A percentile compares a stretch with the other conserved stretches of the same genome.
phyloP scores from a whole-genome alignment of 1,140 invertebrate species.

The Micrasema minimum region DNA sequence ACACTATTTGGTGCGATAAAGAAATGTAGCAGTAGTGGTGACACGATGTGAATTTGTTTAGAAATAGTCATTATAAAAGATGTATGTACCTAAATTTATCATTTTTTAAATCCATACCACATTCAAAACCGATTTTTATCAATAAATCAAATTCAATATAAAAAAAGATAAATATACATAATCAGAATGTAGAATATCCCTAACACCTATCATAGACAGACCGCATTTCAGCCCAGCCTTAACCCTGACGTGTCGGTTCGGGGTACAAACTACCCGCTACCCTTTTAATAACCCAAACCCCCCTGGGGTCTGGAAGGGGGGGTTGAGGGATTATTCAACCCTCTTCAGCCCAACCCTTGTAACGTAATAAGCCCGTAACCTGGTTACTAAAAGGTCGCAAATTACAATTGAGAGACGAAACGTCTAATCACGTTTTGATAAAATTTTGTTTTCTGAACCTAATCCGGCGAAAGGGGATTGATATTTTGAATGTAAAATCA shows the following conservation, averaged over 20 bases:
- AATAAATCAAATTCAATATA: too few relatives aligned
- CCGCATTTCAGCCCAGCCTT: constrained; percentile 4
- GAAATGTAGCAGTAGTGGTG: too few relatives aligned
- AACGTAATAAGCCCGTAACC: constrained; percentile 32
- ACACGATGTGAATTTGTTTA: too few relatives aligned
- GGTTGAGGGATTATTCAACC: constrained; percentile 47
- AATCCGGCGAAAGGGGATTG: too few relatives aligned
- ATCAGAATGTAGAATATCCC: too few relatives aligned
- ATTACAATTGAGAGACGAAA: constrained; percentile 23
- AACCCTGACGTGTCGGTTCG: background rate
- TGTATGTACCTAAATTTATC: too few relatives aligned
- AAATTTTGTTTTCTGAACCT: constrained; percentile 4
- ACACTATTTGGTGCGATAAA: too few relatives aligned
- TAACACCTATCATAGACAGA: constrained; percentile 8
- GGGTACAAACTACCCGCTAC: constrained; percentile 24
- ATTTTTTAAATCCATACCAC: too few relatives aligned
- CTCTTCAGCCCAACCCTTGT: constrained; percentile 40
- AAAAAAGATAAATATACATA: too few relatives aligned
- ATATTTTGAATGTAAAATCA: too few relatives aligned
- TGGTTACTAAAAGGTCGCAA: constrained; percentile 34
- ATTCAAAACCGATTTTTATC: too few relatives aligned
- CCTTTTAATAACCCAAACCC: constrained; percentile 52
- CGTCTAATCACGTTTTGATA: constrained; percentile 20
- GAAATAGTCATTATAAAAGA: too few relatives aligned
- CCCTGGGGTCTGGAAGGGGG: constrained; percentile 33